Evolutionary conservation across 2,113 vertebrate genomes (phyloP).

Genomic region (Crotalus helleri): DNA sequence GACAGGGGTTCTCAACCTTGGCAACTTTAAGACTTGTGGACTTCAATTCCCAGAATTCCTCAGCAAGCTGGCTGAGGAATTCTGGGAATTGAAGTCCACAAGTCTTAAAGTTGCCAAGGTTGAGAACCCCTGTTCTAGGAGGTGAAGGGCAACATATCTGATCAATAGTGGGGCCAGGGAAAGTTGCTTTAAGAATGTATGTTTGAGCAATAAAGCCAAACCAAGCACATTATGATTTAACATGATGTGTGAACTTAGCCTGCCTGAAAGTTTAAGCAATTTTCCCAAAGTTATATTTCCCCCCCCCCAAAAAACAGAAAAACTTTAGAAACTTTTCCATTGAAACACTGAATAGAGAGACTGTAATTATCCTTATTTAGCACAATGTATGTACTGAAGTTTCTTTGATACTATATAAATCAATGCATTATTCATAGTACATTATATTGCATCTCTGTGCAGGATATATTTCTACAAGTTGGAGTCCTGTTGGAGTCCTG

Average conservation of each 20-base stretch:
- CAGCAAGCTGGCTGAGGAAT: too few relatives aligned
- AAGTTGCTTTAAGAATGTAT: not conserved
- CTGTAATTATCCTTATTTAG: not conserved
- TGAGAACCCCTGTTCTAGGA: not conserved
- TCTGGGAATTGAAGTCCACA: too few relatives aligned
- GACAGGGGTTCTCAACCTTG: too few relatives aligned
- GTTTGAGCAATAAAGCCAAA: not conserved
- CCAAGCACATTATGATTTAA: not conserved
- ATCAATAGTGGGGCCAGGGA: not conserved
- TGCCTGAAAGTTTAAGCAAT: not conserved
- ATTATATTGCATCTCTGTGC: not conserved
- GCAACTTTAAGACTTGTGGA: too few relatives aligned
- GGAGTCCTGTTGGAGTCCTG: too few relatives aligned
- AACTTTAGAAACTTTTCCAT: not conserved
- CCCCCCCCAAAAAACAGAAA: too few relatives aligned
- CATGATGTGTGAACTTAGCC: not conserved
- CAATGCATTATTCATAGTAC: not conserved
- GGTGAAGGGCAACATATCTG: not conserved
- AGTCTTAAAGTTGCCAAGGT: too few relatives aligned
- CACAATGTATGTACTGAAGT: not conserved
- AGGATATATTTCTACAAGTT: conserved; percentile 11
- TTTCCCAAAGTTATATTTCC: not conserved
- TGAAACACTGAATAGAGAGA: not conserved
- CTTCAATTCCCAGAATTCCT: too few relatives aligned
- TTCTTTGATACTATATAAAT: not conserved